A percentile compares a stretch with the other conserved stretches of the same genome.
Conservation (phyloP, 2,888 invertebrate species). For the Poecilobothrus nobilitatus region DNA sequence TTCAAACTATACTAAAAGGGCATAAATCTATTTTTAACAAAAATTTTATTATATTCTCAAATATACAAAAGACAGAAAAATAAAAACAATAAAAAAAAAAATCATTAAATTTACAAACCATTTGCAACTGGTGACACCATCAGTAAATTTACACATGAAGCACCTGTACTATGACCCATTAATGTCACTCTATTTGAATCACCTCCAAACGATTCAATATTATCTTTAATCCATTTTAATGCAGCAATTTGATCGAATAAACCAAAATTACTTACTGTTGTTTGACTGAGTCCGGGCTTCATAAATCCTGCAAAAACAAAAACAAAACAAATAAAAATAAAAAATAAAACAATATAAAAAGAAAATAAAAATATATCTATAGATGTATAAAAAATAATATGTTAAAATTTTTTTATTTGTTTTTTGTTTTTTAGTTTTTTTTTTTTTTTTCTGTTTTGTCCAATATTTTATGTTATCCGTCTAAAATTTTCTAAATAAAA, state of each 20-base stretch:
- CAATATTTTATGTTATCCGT: not conserved
- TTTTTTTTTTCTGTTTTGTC: not conserved
- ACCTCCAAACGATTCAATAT: constrained; percentile 84
- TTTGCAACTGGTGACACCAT: constrained; percentile 83
- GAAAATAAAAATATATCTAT: too few species aligned
- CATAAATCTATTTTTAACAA: too few species aligned
- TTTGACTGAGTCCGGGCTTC: constrained; percentile 65
- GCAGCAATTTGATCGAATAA: constrained; percentile 91
- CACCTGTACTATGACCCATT: constrained; percentile 92
- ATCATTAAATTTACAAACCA: constrained; percentile 38
- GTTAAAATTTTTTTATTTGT: too few species aligned
- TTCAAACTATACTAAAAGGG: too few species aligned
- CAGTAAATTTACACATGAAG: constrained; percentile 85
- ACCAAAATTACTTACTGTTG: constrained; percentile 81
- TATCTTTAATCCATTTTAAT: constrained; percentile 88
- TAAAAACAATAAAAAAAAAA: too few species aligned
- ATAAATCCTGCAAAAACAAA: constrained; percentile 57
- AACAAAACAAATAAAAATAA: not conserved
- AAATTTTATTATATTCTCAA: too few species aligned
- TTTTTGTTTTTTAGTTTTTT: too few species aligned
- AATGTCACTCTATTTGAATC: constrained; percentile 80
- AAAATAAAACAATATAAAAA: too few species aligned
- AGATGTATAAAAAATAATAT: too few species aligned
- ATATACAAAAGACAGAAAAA: too few species aligned
- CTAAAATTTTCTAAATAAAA: not conserved